Evolutionary conservation across 2,113 vertebrate genomes (phyloP), one percentile per base, ranked within the genome.

Genomic region (Columbina picui): DNA sequence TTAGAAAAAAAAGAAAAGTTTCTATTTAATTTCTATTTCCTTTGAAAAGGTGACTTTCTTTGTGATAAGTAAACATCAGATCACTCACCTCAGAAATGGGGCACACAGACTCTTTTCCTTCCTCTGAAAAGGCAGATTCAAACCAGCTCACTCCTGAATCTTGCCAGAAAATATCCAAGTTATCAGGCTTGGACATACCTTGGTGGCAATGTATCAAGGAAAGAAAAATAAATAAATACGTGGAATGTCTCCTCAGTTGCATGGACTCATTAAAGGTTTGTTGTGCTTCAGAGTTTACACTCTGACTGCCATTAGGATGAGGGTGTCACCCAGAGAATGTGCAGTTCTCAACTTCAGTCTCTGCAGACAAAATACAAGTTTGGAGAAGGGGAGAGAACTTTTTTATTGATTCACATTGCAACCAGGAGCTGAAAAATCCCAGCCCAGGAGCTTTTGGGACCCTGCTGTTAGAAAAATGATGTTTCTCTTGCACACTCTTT

Each of bases 381-480:
- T 47, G 29, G 10, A 79, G 29, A 60, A 64, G 6, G 7, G 9
- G 7, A 57, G 21, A 82, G 7, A 11, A 55, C 6, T 7, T 18
- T 43, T 67, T 55, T 59, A 6, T 15, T 22, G 29, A 32, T 30
- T 79, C 32, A n/a, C 17, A 55, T 19, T 50, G 18, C 14, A 89
- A 14, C 6, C 29, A 80, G 10, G 5, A 86, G 13, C 22, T 55
- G 38, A 73, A 89, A 61, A 71, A 2, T 1, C 22, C 30, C 25
- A 90, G 23, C 17, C 14, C 26, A 36, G 23, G 5, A 61, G 9
- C 5, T 25, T 68, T 21, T 18, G 2, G 7, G 2, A 3, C 3
- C 3, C 15, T 43, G 3, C 5, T 70, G 10, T 12, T 39, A 18
- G 12, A 10, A 74, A 19, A 70, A 61, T 2, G 0, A 34, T 13